Percentiles rank a stretch among this genome's conserved stretches.
Conservation (phyloP, 2,113 vertebrate genomes). For the Pseudonaja textilis region DNA sequence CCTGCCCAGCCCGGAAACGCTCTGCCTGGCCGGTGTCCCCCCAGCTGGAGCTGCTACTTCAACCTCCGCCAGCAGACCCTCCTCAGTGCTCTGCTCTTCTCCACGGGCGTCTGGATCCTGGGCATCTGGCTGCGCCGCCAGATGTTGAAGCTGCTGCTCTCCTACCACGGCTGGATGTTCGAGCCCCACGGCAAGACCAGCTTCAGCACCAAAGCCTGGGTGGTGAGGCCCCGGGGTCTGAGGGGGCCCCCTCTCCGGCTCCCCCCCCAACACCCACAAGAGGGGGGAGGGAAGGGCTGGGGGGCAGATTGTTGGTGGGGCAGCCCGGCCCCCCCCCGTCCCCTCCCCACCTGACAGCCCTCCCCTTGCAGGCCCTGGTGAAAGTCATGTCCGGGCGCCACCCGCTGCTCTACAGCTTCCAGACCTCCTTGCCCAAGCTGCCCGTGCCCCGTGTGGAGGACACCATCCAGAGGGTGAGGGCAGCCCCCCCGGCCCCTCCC, state of each 20-base stretch:
- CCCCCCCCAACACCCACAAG: accelerated
- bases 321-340: background rate
- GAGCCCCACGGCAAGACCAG: constrained; percentile 86
- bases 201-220: constrained; percentile 82
- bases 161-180: constrained; percentile 94
- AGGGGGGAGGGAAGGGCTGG: background rate
- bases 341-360: accelerated
- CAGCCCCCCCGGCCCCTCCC: background rate
- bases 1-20: background rate
- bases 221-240: constrained; percentile 69
- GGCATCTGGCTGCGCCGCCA: constrained; percentile 85
- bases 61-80: constrained; percentile 56
- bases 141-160: constrained; percentile 83
- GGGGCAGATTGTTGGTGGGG: no score
- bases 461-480: constrained; percentile 82
- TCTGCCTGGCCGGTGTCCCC: background rate
- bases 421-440: constrained; percentile 86
- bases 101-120: constrained; percentile 84
- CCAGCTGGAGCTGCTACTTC: constrained; percentile 28
- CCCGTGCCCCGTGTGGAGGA: constrained; percentile 85
- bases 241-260: background rate
- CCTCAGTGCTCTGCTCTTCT: constrained; percentile 81
- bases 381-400: constrained; percentile 81
- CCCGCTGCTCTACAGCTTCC: constrained; percentile 93
- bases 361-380: constrained; percentile 68